Evolutionary conservation across 2,888 invertebrate species (phyloP).

Genomic region (Thecocarcelia acutangulata): DNA sequence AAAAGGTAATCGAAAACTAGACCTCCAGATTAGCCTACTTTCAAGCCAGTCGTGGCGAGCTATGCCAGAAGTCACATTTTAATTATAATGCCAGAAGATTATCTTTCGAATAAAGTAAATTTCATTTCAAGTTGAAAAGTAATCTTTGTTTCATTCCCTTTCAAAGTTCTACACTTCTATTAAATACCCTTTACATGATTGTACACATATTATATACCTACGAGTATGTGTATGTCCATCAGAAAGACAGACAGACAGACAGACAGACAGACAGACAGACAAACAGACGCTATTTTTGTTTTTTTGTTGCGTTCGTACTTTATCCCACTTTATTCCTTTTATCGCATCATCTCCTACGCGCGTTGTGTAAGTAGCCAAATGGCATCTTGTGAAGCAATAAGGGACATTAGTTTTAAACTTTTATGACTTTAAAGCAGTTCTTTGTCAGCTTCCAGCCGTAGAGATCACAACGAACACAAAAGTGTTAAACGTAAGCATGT

Average conservation of each 20-base stretch:
- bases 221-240: no score
- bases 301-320: background rate
- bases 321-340: conserved; percentile 11
- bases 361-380: conserved; percentile 25
- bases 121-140: no score
- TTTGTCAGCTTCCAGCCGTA: conserved; percentile 34
- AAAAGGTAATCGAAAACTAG: no score
- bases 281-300: conserved; percentile 21
- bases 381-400: conserved; percentile 23
- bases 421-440: conserved; percentile 33
- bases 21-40: no score
- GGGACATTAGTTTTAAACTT: conserved; percentile 45
- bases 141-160: no score
- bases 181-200: no score
- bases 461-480: conserved; percentile 10
- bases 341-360: conserved; percentile 44
- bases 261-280: conserved; percentile 18
- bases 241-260: no score
- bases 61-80: no score
- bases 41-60: no score
- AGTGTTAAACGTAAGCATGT: background rate
- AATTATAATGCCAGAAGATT: no score
- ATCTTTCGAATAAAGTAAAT: no score
- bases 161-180: no score
- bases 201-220: background rate